These are phyloP conservation scores for Mandrillus leucophaeus DNA, from an alignment of 2,113 vertebrate species.

Conservation along the genomic window DNA sequence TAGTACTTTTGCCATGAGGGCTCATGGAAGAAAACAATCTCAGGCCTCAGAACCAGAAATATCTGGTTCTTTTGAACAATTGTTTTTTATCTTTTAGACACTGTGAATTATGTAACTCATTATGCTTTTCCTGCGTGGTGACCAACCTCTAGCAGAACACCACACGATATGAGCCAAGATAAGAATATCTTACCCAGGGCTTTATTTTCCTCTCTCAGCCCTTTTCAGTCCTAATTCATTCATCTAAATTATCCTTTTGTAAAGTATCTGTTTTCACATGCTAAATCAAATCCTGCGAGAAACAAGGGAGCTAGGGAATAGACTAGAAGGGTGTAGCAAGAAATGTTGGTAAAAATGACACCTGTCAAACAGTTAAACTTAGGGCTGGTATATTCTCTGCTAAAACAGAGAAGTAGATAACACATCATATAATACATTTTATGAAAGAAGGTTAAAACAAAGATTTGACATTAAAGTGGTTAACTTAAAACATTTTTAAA, in stretches of 20 bases:
- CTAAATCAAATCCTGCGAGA: conserved; percentile 29
- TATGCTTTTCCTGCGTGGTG: background rate
- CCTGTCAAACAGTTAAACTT: conserved; percentile 1
- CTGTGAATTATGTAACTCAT: background rate
- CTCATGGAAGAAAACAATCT: conserved; percentile 24
- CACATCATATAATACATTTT: background rate
- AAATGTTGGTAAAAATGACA: background rate
- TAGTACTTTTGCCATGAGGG: background rate
- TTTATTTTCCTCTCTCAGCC: conserved; percentile 8
- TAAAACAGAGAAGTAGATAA: background rate
- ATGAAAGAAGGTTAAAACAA: conserved; percentile 39
- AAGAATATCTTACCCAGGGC: background rate
- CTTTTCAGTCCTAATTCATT: conserved; percentile 10
- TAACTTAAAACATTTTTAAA: conserved; percentile 15
- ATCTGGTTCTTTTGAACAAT: background rate
- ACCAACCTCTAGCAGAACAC: background rate
- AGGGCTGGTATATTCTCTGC: conserved; percentile 11
- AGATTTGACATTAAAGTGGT: conserved; percentile 23
- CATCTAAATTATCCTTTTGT: conserved; percentile 3
- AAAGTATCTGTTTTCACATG: conserved; percentile 2
- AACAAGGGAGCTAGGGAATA: background rate
- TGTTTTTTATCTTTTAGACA: conserved; percentile 7
- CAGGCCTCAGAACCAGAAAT: background rate
- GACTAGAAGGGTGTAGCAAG: background rate
- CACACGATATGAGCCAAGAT: background rate